phyloP scores from a whole-genome alignment of 2,113 vertebrate genomes.

The Hipposideros armiger region DNA sequence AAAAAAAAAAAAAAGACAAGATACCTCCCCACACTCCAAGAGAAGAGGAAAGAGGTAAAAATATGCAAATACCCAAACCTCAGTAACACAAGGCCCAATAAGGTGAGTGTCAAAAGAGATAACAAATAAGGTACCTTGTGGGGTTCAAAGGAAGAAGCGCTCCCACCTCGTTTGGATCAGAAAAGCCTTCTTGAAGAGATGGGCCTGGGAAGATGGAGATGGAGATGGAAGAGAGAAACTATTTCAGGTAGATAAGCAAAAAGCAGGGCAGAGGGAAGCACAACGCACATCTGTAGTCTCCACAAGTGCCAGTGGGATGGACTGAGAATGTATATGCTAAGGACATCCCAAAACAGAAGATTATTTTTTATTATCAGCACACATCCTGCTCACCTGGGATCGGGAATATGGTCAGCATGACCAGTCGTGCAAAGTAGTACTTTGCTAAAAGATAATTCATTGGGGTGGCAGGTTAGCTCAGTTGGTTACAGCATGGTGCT shows the following conservation, averaged over 20 bases:
- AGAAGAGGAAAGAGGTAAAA: not conserved
- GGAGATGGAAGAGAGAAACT: constrained; percentile 3
- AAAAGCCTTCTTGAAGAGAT: constrained; percentile 49
- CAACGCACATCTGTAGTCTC: not conserved
- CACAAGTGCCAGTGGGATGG: not conserved
- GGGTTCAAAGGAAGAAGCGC: not conserved
- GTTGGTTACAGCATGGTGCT: too few species aligned
- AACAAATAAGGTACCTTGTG: not conserved
- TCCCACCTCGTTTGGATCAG: constrained; percentile 16
- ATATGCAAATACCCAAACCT: not conserved
- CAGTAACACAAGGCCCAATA: not conserved
- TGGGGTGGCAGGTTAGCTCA: too few species aligned
- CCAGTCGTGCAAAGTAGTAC: not conserved
- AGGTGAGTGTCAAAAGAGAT: not conserved
- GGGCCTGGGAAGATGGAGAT: constrained; percentile 38
- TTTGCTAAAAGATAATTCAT: constrained; percentile 27
- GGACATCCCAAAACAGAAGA: not conserved
- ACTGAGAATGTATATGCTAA: not conserved
- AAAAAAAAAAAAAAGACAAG: not conserved
- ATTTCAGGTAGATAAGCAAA: not conserved
- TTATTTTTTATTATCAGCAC: not conserved
- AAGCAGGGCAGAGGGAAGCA: not conserved
- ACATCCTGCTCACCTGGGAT: not conserved
- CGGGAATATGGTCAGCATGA: not conserved
- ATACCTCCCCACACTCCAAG: not conserved